phyloP scores from a whole-genome alignment of 2,113 vertebrate genomes.

The Alethe castanea region DNA sequence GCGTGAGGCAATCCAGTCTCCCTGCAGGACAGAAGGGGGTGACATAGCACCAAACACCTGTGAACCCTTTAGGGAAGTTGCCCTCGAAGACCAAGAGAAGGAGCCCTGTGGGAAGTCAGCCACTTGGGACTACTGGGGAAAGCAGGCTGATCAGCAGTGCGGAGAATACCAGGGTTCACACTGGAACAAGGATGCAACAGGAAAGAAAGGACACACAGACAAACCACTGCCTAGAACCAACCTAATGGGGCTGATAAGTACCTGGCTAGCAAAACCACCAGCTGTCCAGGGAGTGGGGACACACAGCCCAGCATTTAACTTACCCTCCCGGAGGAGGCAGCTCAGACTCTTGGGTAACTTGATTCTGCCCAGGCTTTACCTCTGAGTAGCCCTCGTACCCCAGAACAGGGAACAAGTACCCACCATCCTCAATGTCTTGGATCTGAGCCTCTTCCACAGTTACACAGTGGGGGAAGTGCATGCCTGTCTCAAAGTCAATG shows the following conservation, averaged over 20 bases:
- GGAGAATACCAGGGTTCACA: neutral
- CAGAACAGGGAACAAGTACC: neutral
- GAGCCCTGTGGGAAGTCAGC: neutral
- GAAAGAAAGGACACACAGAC: neutral
- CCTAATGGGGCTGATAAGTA: neutral
- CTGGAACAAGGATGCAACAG: neutral
- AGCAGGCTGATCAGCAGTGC: neutral
- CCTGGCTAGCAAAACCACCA: neutral
- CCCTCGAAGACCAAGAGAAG: neutral
- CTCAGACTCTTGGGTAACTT: neutral
- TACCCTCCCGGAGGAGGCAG: neutral
- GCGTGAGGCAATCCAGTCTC: neutral
- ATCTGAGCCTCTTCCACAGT: slow-evolving; percentile 80
- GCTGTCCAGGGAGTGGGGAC: neutral
- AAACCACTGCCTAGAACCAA: neutral
- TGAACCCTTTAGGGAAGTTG: neutral
- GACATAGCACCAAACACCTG: neutral
- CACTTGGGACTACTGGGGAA: neutral
- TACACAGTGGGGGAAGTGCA: slow-evolving; percentile 89
- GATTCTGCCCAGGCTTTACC: neutral
- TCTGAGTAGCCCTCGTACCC: neutral
- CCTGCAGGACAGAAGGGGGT: neutral
- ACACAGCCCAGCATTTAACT: accelerated
- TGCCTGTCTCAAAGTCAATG: slow-evolving; percentile 95
- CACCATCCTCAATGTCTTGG: slow-evolving; percentile 75